Conservation (phyloP, 2,113 vertebrate genomes). For the Leptobrachium ailaonicum region DNA sequence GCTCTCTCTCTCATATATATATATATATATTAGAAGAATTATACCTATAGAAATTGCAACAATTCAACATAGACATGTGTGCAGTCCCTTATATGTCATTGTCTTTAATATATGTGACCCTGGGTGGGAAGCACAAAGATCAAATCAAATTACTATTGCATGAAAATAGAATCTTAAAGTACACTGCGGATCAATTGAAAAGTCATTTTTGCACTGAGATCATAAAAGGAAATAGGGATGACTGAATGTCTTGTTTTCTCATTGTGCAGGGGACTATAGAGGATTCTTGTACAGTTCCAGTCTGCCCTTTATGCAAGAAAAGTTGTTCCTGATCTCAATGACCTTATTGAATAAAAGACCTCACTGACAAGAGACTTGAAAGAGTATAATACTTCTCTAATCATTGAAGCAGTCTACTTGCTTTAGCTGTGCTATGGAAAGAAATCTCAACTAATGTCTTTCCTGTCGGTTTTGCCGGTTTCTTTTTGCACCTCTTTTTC, state of each 20-base stretch:
- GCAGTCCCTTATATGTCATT: too few relatives aligned
- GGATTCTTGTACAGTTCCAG: not conserved
- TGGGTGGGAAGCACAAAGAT: too few relatives aligned
- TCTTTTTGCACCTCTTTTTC: too few relatives aligned
- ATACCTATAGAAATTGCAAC: too few relatives aligned
- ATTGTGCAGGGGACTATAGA: not conserved
- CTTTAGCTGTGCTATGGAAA: not conserved
- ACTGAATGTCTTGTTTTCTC: not conserved
- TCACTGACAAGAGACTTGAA: conserved; percentile 10
- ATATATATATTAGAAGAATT: too few relatives aligned
- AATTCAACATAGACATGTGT: not conserved
- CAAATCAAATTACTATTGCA: too few relatives aligned
- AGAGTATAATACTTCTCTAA: not conserved
- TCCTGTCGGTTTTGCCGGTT: too few relatives aligned
- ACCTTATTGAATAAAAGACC: not conserved
- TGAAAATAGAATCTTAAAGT: not conserved
- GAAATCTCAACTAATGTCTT: too few relatives aligned
- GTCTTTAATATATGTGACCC: too few relatives aligned
- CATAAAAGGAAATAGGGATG: conserved; percentile 5
- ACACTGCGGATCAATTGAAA: not conserved
- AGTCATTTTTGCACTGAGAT: not conserved
- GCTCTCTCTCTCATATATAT: too few relatives aligned
- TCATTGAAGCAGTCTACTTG: conserved; percentile 1
- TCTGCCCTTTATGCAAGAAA: not conserved
- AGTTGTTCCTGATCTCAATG: not conserved